Evolutionary conservation across 2,888 invertebrate species (phyloP), one percentile per base, ranked within the genome.

Genomic region (Plagodis pulveraria): DNA sequence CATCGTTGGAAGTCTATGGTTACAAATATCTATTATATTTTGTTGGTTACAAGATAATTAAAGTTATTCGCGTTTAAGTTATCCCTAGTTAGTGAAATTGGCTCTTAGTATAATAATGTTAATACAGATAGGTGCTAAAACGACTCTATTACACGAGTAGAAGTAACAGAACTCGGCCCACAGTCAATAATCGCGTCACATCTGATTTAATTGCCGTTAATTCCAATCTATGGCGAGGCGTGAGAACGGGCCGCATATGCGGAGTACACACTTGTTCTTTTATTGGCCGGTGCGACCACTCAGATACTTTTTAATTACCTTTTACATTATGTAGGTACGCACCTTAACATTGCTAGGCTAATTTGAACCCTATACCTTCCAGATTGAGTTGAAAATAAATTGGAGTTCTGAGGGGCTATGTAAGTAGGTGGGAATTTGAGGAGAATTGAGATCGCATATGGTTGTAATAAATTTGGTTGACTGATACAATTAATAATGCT

Each of bases 241-340:
- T 72, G 72, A 69, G 72, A 72, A 72, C 72, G 50, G 10, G 41
- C 46, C 61, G 59, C 72, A 72, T 65, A 57, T 71, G 72, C 55
- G 61, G 65, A 63, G 64, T 64, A 67, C 71, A 70, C 71, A 69
- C 66, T 70, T 47, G 57, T 67, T 63, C 49, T 56, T 52, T 62
- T 68, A 65, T 66, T 63, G 65, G 66, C 63, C 66, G 63, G 65
- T 66, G 57, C 62, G 53, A 55, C 44, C 56, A 62, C 64, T 53
- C 58, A 59, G 63, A 59, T 66, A 66, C 71, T 67, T 65, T 68
- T 70, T 71, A 66, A 71, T 70, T 62, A 69, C 68, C 68, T 67
- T 63, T 46, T 64, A 62, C 65, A 62, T 63, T 65, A 65, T 55
- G 58, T 65, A 63, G 52, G 59, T 63, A 62, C 63, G 41, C 52